Percentiles rank a stretch among this genome's conserved stretches.
These are phyloP conservation scores for Scotopteryx bipunctaria DNA, from an alignment of 2,888 invertebrate species.

Conservation along the genomic window DNA sequence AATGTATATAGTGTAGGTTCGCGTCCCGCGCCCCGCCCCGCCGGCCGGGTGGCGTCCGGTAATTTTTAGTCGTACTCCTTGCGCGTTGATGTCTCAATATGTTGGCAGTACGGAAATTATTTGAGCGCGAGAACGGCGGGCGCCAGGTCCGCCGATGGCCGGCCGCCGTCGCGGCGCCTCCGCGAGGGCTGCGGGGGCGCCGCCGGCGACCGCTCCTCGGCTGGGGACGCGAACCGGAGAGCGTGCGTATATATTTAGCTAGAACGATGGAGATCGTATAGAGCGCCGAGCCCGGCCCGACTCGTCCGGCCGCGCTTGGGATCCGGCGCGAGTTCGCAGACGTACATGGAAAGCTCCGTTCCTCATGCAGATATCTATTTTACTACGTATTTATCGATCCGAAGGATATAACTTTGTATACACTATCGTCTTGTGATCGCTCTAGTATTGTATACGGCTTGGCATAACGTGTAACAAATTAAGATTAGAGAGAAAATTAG, in stretches of 20 bases:
- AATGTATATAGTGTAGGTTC: slow-evolving; percentile 69
- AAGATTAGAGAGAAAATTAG: slow-evolving; percentile 62
- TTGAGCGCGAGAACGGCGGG: slow-evolving; percentile 54
- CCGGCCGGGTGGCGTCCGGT: slow-evolving; percentile 44
- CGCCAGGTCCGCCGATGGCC: slow-evolving; percentile 51
- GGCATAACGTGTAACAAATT: slow-evolving; percentile 73
- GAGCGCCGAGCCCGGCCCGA: slow-evolving; percentile 44
- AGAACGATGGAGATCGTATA: slow-evolving; percentile 39
- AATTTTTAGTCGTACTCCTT: slow-evolving; percentile 80
- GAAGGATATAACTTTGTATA: slow-evolving; percentile 67
- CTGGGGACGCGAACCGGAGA: slow-evolving; percentile 27
- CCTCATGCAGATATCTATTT: slow-evolving; percentile 65
- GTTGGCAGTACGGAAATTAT: slow-evolving; percentile 80
- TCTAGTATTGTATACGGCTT: slow-evolving; percentile 81
- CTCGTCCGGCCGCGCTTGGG: not conserved
- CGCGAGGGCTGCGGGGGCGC: too few species aligned
- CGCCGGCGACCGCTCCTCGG: not conserved
- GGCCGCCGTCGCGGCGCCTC: too few species aligned
- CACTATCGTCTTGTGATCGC: slow-evolving; percentile 66
- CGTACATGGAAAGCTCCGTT: slow-evolving; percentile 47
- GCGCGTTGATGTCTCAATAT: slow-evolving; percentile 76
- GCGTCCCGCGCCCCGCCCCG: slow-evolving; percentile 38
- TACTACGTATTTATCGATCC: slow-evolving; percentile 73
- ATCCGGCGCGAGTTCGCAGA: slow-evolving; percentile 17
- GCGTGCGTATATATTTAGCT: slow-evolving; percentile 33